phyloP scores from a whole-genome alignment of 2,888 invertebrate genomes.

The Monopis laevigella region DNA sequence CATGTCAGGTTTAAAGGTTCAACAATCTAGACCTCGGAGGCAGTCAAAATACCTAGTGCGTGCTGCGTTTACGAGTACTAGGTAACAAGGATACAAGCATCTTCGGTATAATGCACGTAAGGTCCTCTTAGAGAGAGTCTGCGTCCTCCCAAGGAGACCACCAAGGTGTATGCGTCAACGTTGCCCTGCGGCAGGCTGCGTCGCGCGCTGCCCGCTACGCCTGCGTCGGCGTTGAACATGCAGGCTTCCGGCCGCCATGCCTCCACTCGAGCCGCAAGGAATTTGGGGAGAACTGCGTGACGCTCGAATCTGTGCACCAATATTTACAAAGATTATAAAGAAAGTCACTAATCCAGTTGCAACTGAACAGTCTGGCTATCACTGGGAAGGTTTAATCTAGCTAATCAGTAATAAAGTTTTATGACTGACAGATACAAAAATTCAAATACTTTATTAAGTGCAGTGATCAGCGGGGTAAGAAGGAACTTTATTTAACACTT shows the following conservation, averaged over 20 bases:
- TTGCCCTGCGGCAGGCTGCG: conserved; percentile 83
- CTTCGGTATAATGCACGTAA: conserved; percentile 89
- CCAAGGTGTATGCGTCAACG: conserved; percentile 83
- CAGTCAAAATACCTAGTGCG: no score
- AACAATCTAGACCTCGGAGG: no score
- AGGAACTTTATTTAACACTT: no score
- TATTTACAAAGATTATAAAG: neutral
- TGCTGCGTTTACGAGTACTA: no score
- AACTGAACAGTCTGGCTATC: no score
- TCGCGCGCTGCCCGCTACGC: conserved; percentile 87
- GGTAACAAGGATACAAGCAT: conserved; percentile 91
- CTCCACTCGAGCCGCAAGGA: conserved; percentile 86
- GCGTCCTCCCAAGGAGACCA: conserved; percentile 93
- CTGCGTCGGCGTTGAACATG: conserved; percentile 91
- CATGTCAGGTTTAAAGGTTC: no score
- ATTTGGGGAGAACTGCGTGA: conserved; percentile 94
- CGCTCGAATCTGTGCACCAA: conserved; percentile 90
- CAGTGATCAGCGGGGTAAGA: no score
- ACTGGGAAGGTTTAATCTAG: no score
- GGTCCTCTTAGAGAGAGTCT: conserved; percentile 74
- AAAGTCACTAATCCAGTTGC: no score
- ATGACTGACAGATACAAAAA: no score
- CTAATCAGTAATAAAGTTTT: no score
- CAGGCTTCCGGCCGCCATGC: conserved; percentile 89
- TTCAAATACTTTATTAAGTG: no score